These are phyloP conservation scores for Cataglyphis cursor DNA, from an alignment of 2,888 invertebrate species.

Conservation along the genomic window DNA sequence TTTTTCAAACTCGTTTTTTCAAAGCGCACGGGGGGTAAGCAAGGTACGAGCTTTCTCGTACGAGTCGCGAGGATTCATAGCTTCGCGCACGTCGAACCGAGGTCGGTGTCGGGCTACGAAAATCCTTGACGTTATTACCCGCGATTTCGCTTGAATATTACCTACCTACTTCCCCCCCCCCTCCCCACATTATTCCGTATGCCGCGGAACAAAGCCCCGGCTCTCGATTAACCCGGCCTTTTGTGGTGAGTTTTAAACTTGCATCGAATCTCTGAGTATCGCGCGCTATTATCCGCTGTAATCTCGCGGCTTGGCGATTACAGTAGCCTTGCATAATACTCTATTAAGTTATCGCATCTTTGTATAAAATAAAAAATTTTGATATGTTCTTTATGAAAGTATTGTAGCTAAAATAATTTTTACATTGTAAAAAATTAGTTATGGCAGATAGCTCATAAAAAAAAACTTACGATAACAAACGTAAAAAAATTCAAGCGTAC, in stretches of 20 bases:
- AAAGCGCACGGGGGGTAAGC: no score
- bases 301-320: constrained; percentile 22
- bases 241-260: constrained; percentile 48
- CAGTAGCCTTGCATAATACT: neutral
- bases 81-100: constrained; percentile 12
- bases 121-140: constrained; percentile 29
- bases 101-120: neutral
- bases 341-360: constrained; percentile 12
- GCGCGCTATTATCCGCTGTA: constrained; percentile 27
- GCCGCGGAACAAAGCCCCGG: constrained; percentile 27
- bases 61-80: constrained; percentile 2
- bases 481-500: neutral
- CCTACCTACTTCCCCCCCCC: neutral
- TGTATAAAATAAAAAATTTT: neutral
- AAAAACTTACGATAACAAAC: neutral
- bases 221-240: constrained; percentile 32
- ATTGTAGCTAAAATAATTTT: neutral
- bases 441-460: neutral
- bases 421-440: neutral
- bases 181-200: neutral
- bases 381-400: neutral
- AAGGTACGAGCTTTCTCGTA: neutral
- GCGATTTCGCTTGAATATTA: constrained; percentile 16
- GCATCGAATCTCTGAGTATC: constrained; percentile 24
- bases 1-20: neutral